Evolutionary conservation across 2,113 vertebrate genomes (phyloP).

Genomic region (Sinocyclocheilus anshuiensis): DNA sequence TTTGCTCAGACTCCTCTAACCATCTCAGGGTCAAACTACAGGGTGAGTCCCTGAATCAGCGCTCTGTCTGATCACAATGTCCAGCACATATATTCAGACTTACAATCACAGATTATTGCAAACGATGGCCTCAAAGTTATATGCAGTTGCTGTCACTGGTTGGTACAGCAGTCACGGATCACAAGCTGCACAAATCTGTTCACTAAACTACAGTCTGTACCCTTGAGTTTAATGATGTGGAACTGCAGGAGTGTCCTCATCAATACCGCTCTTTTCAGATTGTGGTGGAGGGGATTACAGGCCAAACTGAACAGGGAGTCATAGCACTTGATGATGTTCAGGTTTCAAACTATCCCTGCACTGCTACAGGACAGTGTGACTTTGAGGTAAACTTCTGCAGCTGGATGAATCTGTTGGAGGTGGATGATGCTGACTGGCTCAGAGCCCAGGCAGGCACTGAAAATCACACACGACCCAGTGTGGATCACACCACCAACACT

Average conservation of each 20-base stretch:
- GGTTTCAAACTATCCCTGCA: constrained; percentile 63
- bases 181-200: background rate
- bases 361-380: constrained; percentile 68
- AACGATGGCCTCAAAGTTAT: background rate
- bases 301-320: constrained; percentile 62
- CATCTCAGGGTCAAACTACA: constrained; percentile 60
- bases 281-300: constrained; percentile 71
- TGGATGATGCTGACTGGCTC: constrained; percentile 74
- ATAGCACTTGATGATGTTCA: constrained; percentile 75
- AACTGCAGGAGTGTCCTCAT: background rate
- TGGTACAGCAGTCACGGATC: background rate
- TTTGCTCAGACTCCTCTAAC: constrained; percentile 67
- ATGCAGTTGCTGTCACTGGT: background rate
- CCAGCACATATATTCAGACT: background rate
- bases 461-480: constrained; percentile 64
- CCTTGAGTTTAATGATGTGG: constrained; percentile 12
- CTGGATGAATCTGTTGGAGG: constrained; percentile 70
- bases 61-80: background rate
- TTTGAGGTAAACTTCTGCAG: constrained; percentile 72
- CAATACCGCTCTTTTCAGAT: constrained; percentile 63
- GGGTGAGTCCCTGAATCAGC: constrained; percentile 61
- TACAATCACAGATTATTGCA: background rate
- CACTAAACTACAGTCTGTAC: background rate
- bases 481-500: constrained; percentile 75
- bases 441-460: constrained; percentile 61